Conservation (phyloP, 2,888 invertebrate species). For the Smittia aterrima region DNA sequence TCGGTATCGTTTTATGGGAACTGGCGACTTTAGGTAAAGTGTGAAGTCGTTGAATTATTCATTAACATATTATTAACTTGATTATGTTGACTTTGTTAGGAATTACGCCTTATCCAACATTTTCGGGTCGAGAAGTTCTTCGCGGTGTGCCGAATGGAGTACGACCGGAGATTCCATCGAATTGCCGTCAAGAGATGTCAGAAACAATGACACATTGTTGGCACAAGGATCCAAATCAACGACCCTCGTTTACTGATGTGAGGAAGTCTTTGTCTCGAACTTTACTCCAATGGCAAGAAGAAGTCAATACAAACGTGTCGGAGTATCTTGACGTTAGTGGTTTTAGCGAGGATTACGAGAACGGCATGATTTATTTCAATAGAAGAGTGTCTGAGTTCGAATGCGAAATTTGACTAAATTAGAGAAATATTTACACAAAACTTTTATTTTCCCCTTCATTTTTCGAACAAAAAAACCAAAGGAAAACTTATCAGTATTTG, state of each 20-base stretch:
- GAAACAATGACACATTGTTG: conserved; percentile 63
- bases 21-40: conserved; percentile 74
- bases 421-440: background rate
- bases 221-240: conserved; percentile 68
- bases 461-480: background rate
- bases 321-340: conserved; percentile 60
- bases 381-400: conserved; percentile 63
- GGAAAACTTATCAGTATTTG: background rate
- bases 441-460: background rate
- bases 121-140: conserved; percentile 81
- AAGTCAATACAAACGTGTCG: conserved; percentile 77
- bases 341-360: conserved; percentile 54
- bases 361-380: conserved; percentile 54
- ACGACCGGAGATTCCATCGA: conserved; percentile 73
- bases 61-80: conserved; percentile 2
- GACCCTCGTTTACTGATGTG: conserved; percentile 69
- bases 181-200: conserved; percentile 71
- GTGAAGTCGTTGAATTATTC: conserved; percentile 42
- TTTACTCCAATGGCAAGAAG: conserved; percentile 56
- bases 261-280: conserved; percentile 53
- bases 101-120: conserved; percentile 80
- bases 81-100: conserved; percentile 56
- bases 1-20: conserved; percentile 83
- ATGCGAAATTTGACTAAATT: conserved; percentile 57
- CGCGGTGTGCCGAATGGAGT: conserved; percentile 75